Evolutionary conservation across 2,888 invertebrate genomes (phyloP), one percentile per base, ranked within the genome.

Genomic region (Tenthredo amoena): DNA sequence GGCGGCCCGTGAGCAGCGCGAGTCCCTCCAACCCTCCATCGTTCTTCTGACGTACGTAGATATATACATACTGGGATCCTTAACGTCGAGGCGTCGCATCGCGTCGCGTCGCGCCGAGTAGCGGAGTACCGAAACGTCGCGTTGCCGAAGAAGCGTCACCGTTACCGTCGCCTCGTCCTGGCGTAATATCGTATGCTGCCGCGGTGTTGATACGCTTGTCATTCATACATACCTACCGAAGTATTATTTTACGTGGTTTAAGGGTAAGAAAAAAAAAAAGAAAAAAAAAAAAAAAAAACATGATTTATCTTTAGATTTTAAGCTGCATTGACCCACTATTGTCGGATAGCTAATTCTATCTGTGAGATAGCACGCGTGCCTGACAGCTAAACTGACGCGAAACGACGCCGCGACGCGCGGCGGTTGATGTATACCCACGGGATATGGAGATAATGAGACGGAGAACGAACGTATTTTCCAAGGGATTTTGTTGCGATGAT

Each of bases 1-100:
- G 50, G 68, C 86, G 85, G 86, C 87, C 87, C 87, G 65, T 68
- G 83, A 83, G 83, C 68, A 83, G 65, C 83, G 21, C 26, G 83
- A 62, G 47, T 83, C 83, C 50, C 47, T 18, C 26, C 83, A 65
- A 65, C 83, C 68, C 83, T 31, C 68, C 83, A 18, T 34, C 47
- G 47, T 47, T 43, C 68, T 40, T 18, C 83, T 71, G 83, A 83
- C 47, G 83, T 83, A 65, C 55, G 62, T 81, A 81, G 21, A 81
- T 81, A 62, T 18, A 50, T 81, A 58, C 37, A 40, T 40, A 62
- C 40, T 47, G 40, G 83, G 62, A 81, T 77, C 87, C 86, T 81
- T 85, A 86, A 86, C 87, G 85, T 62, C 84, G 74, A 81, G 88
- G 34, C 43, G 55, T 37, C 71, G 83, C 76, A 31, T 37, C 21